These are phyloP conservation scores for Hydrolagus affinis DNA, from an alignment of 2,113 vertebrate species.

Conservation along the genomic window DNA sequence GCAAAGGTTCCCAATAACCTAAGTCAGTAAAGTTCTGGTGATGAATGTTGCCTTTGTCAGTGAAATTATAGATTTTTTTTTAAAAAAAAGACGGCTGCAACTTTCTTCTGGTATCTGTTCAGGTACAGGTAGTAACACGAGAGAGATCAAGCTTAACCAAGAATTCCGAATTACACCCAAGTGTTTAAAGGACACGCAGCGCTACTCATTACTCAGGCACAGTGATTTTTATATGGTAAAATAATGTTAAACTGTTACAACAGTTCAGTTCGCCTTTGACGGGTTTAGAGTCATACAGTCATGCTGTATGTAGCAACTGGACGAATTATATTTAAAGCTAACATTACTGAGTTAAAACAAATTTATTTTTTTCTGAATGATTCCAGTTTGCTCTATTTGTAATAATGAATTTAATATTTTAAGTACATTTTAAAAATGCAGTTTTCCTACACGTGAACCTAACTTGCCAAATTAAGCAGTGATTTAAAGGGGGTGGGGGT, in stretches of 20 bases:
- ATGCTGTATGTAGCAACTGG: too few relatives aligned
- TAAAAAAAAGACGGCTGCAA: too few relatives aligned
- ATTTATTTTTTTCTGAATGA: too few relatives aligned
- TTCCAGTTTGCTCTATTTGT: too few relatives aligned
- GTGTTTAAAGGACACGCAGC: too few relatives aligned
- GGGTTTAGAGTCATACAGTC: background rate
- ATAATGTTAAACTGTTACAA: background rate
- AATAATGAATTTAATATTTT: too few relatives aligned
- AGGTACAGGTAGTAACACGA: too few relatives aligned
- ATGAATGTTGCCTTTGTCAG: background rate
- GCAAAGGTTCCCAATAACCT: background rate
- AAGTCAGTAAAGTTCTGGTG: background rate
- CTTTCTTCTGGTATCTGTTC: too few relatives aligned
- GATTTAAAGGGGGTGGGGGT: background rate
- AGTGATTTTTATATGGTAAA: background rate
- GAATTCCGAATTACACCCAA: background rate
- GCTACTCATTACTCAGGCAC: background rate
- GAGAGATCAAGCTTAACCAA: background rate
- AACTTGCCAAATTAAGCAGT: background rate
- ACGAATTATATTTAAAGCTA: too few relatives aligned
- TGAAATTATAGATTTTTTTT: background rate
- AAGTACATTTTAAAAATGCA: too few relatives aligned
- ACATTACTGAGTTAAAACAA: too few relatives aligned
- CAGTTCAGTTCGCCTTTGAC: background rate
- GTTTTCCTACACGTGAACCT: background rate